Conservation (phyloP, 2,797 vertebrate species). For the Smutsia gigantea region DNA sequence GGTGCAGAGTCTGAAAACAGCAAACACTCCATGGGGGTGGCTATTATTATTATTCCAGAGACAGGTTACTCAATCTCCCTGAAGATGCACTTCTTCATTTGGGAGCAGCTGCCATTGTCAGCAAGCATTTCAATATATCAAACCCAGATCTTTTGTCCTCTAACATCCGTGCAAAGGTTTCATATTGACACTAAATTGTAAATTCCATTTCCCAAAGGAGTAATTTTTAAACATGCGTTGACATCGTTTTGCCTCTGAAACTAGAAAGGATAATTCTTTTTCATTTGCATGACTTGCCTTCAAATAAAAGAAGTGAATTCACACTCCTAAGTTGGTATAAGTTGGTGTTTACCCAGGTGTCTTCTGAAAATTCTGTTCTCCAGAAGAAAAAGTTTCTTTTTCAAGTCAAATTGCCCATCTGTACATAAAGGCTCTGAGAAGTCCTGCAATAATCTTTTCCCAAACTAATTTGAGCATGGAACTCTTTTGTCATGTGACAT, state of each 20-base stretch:
- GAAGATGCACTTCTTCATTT: background rate
- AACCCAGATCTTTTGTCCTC: background rate
- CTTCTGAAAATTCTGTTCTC: background rate
- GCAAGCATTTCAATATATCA: background rate
- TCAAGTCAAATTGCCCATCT: background rate
- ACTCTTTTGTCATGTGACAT: background rate
- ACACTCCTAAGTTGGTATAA: background rate
- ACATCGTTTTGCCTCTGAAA: conserved; percentile 31
- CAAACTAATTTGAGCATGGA: background rate
- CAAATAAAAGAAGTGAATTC: background rate
- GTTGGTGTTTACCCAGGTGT: background rate
- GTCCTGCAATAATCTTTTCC: background rate
- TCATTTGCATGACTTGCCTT: conserved; percentile 17
- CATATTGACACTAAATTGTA: background rate
- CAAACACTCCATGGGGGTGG: background rate
- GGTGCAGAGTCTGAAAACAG: background rate
- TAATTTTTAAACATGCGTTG: background rate
- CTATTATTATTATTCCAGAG: background rate
- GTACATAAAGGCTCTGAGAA: background rate
- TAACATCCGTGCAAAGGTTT: background rate
- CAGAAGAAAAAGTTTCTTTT: background rate
- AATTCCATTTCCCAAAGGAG: background rate
- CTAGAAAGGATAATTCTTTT: background rate
- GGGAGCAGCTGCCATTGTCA: background rate
- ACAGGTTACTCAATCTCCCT: background rate